Base-by-base conservation (phyloP, 2,888 invertebrate genomes). In the Nomada ruficornis region DNA sequence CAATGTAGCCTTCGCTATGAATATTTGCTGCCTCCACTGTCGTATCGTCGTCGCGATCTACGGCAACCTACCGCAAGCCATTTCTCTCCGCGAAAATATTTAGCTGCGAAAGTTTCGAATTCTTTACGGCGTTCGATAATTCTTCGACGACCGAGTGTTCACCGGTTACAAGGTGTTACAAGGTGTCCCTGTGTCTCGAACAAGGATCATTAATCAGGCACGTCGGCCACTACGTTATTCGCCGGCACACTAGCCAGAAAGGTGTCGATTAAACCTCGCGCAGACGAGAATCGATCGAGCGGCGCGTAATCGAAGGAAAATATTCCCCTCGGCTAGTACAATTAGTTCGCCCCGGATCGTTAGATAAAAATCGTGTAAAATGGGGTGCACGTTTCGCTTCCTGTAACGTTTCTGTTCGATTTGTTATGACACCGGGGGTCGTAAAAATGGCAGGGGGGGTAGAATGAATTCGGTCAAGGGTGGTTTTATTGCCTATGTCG, bases 391-490 rank as follows among this genome's bases (percentile, higher is more conserved):
- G 36, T 29, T 23, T 62, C 36, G 44, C 29, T 62, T 47, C 47
- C 7, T 29, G 11, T 13, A 50, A 20, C 50, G 26, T 36, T 54
- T 36, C 60, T 23, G 54, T 26, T 70, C 64, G 77, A 79, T 76
- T 80, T 65, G 44, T 71, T 67, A 44, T 70, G 55, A 62, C 54
- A 64, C 20, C 3, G 11, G 1, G 7, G 54, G 29, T 3, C 7
- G 42, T 2, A 59, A 44, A 44, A 20, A 9, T 4, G 11, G n/a
- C 26, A 3, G 23, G 18, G 42, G 20, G 20, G 13, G 2, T 29
- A n/a, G 60, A 29, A 67, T 60, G 62, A 71, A 67, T 71, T 77
- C 67, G 60, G 62, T 67, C 77, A 80, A 80, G 80, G 78, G 78
- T 78, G 75, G 57, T 77, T 65, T 62, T 77, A 77, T 77, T 77